phyloP scores from a whole-genome alignment of 2,797 vertebrate genomes.

The Serranus cabrilla region DNA sequence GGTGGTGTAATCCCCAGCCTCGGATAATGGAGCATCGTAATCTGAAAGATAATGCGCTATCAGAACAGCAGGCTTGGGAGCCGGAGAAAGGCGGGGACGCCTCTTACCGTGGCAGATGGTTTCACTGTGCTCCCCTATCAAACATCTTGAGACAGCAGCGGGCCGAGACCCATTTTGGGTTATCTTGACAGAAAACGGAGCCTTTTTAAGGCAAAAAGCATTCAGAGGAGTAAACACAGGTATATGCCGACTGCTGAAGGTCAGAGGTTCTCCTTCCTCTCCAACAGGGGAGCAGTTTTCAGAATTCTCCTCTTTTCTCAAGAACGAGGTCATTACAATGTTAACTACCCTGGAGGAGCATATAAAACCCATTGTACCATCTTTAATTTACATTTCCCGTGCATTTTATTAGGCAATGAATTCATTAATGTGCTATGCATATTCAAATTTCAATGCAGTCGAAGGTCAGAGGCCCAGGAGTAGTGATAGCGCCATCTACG shows the following conservation, averaged over 20 bases:
- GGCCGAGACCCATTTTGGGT: constrained; percentile 66
- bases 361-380: constrained; percentile 55
- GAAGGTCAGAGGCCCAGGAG: constrained; percentile 46
- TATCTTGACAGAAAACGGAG: constrained; percentile 73
- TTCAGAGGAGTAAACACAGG: constrained; percentile 49
- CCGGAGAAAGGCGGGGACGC: constrained; percentile 60
- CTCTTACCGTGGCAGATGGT: constrained; percentile 66
- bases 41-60: constrained; percentile 88
- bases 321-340: constrained; percentile 61
- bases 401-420: constrained; percentile 66
- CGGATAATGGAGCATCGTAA: constrained; percentile 94
- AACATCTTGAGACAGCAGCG: constrained; percentile 71
- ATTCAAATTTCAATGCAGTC: constrained; percentile 40
- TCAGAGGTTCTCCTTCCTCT: constrained; percentile 43
- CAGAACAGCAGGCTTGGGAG: constrained; percentile 74
- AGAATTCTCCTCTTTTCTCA: constrained; percentile 43
- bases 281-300: constrained; percentile 11
- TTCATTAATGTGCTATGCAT: constrained; percentile 46
- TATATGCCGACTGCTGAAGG: constrained; percentile 50
- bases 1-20: constrained; percentile 93
- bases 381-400: constrained; percentile 68
- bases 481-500: constrained; percentile 45
- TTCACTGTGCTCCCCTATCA: constrained; percentile 69
- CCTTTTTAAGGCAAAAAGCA: constrained; percentile 49
- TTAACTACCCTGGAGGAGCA: constrained; percentile 50